Evolutionary conservation across 2,888 invertebrate genomes (phyloP), one percentile per base, ranked within the genome.

Genomic region (Drosophila hamatofila): DNA sequence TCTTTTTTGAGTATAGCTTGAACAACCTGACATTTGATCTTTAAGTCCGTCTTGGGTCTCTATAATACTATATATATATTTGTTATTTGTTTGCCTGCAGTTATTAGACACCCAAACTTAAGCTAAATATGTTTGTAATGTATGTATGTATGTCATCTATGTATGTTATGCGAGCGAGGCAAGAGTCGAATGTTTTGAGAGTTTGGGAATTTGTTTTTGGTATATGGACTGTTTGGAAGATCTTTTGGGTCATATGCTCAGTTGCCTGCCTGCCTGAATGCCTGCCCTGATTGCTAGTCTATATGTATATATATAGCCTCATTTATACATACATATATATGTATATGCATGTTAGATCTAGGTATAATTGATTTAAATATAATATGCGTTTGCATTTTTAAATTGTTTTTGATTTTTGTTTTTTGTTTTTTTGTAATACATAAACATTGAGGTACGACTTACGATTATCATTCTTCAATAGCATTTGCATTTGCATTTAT

Each of bases 371-470:
- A 23, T 65, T 52, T 68, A 55, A 46, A 55, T 70, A 80, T 75
- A 75, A 39, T 39, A 39, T 39, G 42, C 42, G 23, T 23, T 42
- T 14, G 42, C 42, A 42, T 44, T 16, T 11, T 23, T 44, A 23
- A 44, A 23, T 44, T 23, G 23, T 14, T 16, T 14, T 23, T 44
- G 14, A 5, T 16, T 44, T 25, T 48, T 7, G 1, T 27, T 48
- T n/a, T 46, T 7, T 14, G 23, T 7, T 14, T 12, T 21, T 42
- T 25, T 46, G 23, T 81, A 69, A 78, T 73, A 72, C 83, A 35
- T 86, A 80, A 87, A 88, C 82, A 88, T 87, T 87, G 86, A 87
- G 86, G 86, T 87, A 87, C 86, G 73, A 86, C 86, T 87, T 87
- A 87, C 87, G 87, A 87, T 87, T 87, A 88, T 87, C 88, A 86